Evolutionary conservation across 2,888 invertebrate genomes (phyloP).

Genomic region (Liodrosophila aerea): DNA sequence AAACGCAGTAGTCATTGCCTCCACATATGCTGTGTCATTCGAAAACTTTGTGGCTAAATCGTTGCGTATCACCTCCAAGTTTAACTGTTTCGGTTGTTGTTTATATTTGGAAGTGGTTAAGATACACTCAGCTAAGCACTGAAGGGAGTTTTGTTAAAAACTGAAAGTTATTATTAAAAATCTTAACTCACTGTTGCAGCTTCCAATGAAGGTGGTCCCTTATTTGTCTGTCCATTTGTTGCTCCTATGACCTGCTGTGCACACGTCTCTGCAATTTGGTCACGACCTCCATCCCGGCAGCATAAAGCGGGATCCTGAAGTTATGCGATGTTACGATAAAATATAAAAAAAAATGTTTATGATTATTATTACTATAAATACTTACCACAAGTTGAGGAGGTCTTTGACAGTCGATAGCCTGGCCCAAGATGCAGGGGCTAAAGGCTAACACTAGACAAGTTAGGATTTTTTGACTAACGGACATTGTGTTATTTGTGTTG

Average conservation of each 20-base stretch:
- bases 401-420: slow-evolving; percentile 74
- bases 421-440: slow-evolving; percentile 15
- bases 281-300: slow-evolving; percentile 79
- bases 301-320: slow-evolving; percentile 78
- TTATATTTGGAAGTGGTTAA: slow-evolving; percentile 76
- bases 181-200: slow-evolving; percentile 66
- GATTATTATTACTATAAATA: slow-evolving; percentile 1
- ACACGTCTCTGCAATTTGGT: slow-evolving; percentile 72
- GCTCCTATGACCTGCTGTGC: slow-evolving; percentile 68
- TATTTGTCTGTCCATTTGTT: slow-evolving; percentile 45
- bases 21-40: slow-evolving; percentile 73
- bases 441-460: slow-evolving; percentile 31
- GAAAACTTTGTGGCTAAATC: slow-evolving; percentile 71
- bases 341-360: no score
- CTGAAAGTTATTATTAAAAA: not conserved
- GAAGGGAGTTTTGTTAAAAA: not conserved
- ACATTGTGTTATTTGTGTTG: slow-evolving; percentile 22
- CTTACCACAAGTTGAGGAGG: slow-evolving; percentile 81
- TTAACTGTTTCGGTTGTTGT: slow-evolving; percentile 55
- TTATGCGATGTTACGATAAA: not conserved
- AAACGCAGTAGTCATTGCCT: slow-evolving; percentile 73
- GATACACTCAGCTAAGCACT: slow-evolving; percentile 82
- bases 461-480: slow-evolving; percentile 15
- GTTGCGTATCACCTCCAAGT: slow-evolving; percentile 58
- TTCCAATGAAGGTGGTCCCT: slow-evolving; percentile 64